Percentiles rank a stretch among this genome's conserved stretches.
phyloP scores from a whole-genome alignment of 1,140 invertebrate species.

The Calosoma granatense region DNA sequence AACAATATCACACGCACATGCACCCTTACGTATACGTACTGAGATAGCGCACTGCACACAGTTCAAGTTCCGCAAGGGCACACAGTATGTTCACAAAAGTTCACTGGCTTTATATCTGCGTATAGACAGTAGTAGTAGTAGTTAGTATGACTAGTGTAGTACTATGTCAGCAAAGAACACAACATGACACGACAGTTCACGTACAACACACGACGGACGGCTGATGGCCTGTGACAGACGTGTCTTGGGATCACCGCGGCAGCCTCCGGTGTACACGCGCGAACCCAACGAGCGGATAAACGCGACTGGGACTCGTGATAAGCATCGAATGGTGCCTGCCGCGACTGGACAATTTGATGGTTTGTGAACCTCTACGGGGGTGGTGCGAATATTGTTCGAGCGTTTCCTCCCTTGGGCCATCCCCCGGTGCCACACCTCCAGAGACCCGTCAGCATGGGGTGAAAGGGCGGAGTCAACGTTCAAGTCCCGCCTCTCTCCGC shows the following conservation, averaged over 20 bases:
- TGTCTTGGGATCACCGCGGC: not conserved
- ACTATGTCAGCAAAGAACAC: too few relatives aligned
- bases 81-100: too few relatives aligned
- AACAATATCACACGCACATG: too few relatives aligned
- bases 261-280: constrained; percentile 10
- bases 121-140: too few relatives aligned
- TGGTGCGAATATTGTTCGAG: constrained; percentile 23
- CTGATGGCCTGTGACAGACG: constrained; percentile 37
- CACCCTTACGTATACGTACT: too few relatives aligned
- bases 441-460: constrained; percentile 18
- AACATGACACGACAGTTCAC: constrained; percentile 36
- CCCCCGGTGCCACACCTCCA: constrained; percentile 16
- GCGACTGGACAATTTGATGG: constrained; percentile 18
- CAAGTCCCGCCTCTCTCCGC: constrained; percentile 18
- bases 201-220: constrained; percentile 33
- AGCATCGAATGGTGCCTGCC: constrained; percentile 25
- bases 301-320: constrained; percentile 32
- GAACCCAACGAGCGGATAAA: constrained; percentile 24
- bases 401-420: constrained; percentile 17
- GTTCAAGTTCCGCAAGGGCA: too few relatives aligned
- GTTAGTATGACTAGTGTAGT: too few relatives aligned
- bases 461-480: constrained; percentile 21
- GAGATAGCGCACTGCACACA: too few relatives aligned
- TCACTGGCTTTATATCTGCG: too few relatives aligned
- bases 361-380: constrained; percentile 27